phyloP scores from a whole-genome alignment of 2,888 invertebrate species.

The Zaprionus bogoriensis region DNA sequence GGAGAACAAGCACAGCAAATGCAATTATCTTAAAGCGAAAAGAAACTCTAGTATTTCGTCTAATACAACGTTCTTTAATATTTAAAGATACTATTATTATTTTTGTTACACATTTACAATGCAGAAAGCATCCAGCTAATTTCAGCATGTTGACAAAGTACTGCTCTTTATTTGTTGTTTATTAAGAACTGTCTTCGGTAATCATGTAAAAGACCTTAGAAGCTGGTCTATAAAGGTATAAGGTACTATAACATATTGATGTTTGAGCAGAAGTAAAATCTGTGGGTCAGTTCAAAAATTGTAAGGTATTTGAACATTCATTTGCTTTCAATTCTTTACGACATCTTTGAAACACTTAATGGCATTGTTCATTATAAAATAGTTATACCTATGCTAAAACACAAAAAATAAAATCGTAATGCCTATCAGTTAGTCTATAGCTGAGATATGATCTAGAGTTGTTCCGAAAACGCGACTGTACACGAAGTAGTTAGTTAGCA shows the following conservation, averaged over 20 bases:
- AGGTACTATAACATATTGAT: too few species aligned
- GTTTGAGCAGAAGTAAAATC: too few species aligned
- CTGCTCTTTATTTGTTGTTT: too few species aligned
- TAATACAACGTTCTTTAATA: conserved; percentile 51
- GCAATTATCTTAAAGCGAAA: conserved; percentile 66
- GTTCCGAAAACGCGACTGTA: too few species aligned
- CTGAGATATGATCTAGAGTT: not conserved
- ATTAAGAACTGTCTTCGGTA: too few species aligned
- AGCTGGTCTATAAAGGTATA: too few species aligned
- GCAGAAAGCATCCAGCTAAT: too few species aligned
- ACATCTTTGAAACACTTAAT: not conserved
- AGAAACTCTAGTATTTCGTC: not conserved
- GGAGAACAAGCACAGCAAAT: conserved; percentile 71
- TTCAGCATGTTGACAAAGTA: too few species aligned
- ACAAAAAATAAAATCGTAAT: conserved; percentile 3
- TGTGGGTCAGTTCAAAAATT: too few species aligned
- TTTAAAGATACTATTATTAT: conserved; percentile 31
- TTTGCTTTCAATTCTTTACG: not conserved
- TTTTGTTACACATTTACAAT: conserved; percentile 31
- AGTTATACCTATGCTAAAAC: not conserved
- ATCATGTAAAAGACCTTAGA: too few species aligned
- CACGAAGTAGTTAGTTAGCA: too few species aligned
- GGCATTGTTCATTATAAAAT: not conserved
- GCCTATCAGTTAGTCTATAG: not conserved
- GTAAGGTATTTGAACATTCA: not conserved